Evolutionary conservation across 2,113 vertebrate genomes (phyloP), one percentile per base, ranked within the genome.

Genomic region (Alethe castanea): DNA sequence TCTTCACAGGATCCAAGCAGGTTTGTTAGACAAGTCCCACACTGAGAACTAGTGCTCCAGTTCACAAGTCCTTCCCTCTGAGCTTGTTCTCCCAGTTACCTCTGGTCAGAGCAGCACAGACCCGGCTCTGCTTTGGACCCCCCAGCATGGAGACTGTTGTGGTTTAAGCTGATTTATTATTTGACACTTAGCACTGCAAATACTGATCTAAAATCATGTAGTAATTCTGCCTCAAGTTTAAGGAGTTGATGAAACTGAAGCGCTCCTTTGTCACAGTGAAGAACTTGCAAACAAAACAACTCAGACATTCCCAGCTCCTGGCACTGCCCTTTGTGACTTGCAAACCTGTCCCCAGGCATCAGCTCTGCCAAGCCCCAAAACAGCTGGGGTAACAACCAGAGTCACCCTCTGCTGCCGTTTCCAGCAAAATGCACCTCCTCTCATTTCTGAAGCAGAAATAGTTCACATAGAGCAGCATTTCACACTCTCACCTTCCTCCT

Each of bases 131-230:
- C 12, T 25, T 84, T 42, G 61, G 35, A n/a, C 2, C 3, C 23
- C 18, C 2, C 28, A 35, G 0, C 1, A 26, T 0, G 6, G 26
- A 85, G 26, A 61, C 14, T 40, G 22, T 2, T 77, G 33, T 22
- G 56, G 19, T 36, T 73, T 50, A 65, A 88, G 8, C 3, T 5
- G 9, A 73, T 71, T 69, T 44, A 61, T 72, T 66, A 73, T 18
- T 33, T 81, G 17, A 52, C 19, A 29, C 4, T 70, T 35, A 44
- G 56, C 35, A 54, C 4, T 54, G 38, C 26, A 44, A 89, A 74
- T 23, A 42, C 22, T 28, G 29, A 64, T 33, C 33, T 57, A 42
- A 89, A 73, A 50, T 9, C 8, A 42, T 18, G 11, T 6, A 29
- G n/a, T 7, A 14, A 50, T n/a, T 47, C 42, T 9, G 29, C 19